Conservation (phyloP, 2,113 vertebrate genomes). For the Strix uralensis region DNA sequence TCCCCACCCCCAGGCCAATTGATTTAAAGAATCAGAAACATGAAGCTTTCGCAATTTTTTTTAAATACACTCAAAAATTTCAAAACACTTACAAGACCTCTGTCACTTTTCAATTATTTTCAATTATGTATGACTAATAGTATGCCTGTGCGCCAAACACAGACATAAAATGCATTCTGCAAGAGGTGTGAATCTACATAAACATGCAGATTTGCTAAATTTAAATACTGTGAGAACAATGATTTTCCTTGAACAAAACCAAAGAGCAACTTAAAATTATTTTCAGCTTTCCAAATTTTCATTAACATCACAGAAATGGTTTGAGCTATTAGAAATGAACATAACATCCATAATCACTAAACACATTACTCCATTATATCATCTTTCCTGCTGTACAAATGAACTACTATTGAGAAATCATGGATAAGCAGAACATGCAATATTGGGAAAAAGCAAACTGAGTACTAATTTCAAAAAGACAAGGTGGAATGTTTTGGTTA, state of each 20-base stretch:
- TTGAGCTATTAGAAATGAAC: background rate
- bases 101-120: background rate
- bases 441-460: background rate
- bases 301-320: background rate
- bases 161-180: background rate
- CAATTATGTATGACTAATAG: background rate
- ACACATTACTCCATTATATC: background rate
- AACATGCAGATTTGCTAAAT: background rate
- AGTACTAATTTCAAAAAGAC: background rate
- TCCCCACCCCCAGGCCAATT: background rate
- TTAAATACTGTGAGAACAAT: background rate
- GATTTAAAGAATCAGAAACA: background rate
- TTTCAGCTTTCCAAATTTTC: background rate
- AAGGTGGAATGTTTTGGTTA: background rate
- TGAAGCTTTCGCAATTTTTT: background rate
- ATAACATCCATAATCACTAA: background rate
- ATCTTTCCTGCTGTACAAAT: background rate
- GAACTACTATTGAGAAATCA: background rate
- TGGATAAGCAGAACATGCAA: fast-evolving
- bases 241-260: background rate
- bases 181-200: background rate
- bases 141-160: background rate
- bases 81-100: background rate
- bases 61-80: background rate
- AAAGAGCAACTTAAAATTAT: background rate